Percentiles rank a stretch among this genome's conserved stretches.
Conservation (phyloP, 2,888 invertebrate genomes). For the Frankliniella intonsa region DNA sequence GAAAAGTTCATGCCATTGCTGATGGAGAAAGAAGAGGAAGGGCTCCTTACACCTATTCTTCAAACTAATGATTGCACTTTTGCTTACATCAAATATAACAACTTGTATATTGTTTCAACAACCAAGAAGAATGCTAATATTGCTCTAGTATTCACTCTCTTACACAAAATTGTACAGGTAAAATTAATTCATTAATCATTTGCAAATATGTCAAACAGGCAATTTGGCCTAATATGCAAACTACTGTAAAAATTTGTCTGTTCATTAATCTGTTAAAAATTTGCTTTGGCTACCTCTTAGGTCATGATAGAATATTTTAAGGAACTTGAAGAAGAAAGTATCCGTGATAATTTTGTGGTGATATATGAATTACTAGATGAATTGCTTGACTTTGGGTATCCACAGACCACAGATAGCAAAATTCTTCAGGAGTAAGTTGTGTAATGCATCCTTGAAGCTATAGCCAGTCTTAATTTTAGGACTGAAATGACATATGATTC, state of each 20-base stretch:
- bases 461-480: neutral
- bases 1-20: conserved; percentile 64
- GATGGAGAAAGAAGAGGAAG: conserved; percentile 64
- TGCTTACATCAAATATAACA: conserved; percentile 62
- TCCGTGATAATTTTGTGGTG: conserved; percentile 65
- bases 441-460: neutral
- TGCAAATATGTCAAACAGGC: too few species aligned
- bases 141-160: conserved; percentile 58
- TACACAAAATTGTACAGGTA: conserved; percentile 61
- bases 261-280: neutral
- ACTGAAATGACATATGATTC: neutral
- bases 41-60: conserved; percentile 55
- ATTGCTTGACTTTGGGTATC: conserved; percentile 64
- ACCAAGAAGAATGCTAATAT: conserved; percentile 64
- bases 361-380: conserved; percentile 66
- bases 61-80: conserved; percentile 56
- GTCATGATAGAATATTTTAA: conserved; percentile 63
- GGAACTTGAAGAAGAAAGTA: conserved; percentile 64
- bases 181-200: conserved; percentile 30
- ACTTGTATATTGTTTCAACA: conserved; percentile 59
- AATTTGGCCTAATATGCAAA: too few species aligned
- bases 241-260: conserved; percentile 5
- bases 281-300: conserved; percentile 35
- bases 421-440: conserved; percentile 56
- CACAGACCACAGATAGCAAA: conserved; percentile 64